Base-by-base conservation (phyloP, 2,888 invertebrate genomes). In the Patella caerulea region DNA sequence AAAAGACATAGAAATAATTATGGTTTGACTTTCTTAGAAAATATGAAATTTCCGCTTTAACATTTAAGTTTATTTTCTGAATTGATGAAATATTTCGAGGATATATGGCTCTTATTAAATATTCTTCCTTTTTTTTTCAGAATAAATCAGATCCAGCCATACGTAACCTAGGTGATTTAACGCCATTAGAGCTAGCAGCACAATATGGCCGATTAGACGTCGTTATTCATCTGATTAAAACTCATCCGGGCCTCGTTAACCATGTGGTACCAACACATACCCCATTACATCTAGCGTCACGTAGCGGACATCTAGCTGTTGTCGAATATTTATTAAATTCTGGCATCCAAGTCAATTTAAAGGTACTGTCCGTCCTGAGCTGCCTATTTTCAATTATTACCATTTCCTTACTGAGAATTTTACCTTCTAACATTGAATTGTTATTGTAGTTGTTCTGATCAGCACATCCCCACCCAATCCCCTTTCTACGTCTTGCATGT, bases 151-250 rank as follows among this genome's bases (percentile, higher is more conserved):
- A 98, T 93, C 96, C 97, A 71, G 95, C 95, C 85, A 95, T 97
- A 89, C 94, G 95, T 85, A 98, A 98, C 92, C 94, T 94, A 85
- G 95, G 95, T 80, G 96, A 96, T 76, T 98, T 98, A 92, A 97
- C 97, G 56, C 96, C 98, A 0, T 93, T 99, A 88, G 98, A 99
- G 92, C 94, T 99, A 80, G 98, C 98, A 12, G 96, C 97, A 75
- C 97, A 98, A 92, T 93, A 92, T 82, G 93, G 93, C 55, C 90
- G 92, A 9, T 83, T 91, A 91, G 96, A 97, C 89, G 96, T 96
- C 0, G 98, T 98, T 76, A 95, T 97, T 92, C 94, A 96, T 87
- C 93, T 98, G 82, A 94, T 98, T 55, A 94, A 95, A 83, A 95
- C 95, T 19, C 95, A 96, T 92, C 96, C 97, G 0, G 95, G 96